Percentiles rank a stretch among this genome's conserved stretches.
Evolutionary conservation across 1,140 invertebrate species (phyloP).

Genomic region (Dendrolimus punctatus): DNA sequence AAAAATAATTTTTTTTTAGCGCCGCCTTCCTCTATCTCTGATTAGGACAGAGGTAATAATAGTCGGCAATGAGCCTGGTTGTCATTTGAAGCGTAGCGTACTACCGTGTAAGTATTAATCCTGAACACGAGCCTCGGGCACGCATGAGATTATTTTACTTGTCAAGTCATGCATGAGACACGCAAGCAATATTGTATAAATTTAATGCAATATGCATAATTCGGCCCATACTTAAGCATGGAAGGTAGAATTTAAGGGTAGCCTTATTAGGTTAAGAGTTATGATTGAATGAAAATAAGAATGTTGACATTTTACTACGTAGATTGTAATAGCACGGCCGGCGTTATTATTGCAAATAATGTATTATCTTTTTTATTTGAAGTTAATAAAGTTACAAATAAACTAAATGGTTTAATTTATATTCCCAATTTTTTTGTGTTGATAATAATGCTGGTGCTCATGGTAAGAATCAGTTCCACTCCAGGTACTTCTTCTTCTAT

Average conservation of each 20-base stretch:
- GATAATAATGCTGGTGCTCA: neutral
- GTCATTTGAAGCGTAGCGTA: too few species aligned
- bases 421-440: slow-evolving; percentile 7
- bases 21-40: too few species aligned
- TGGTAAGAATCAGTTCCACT: neutral
- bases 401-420: slow-evolving; percentile 22
- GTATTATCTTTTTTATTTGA: slow-evolving; percentile 52
- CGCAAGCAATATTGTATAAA: slow-evolving; percentile 31
- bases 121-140: too few species aligned
- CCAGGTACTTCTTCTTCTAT: too few species aligned
- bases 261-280: slow-evolving; percentile 66
- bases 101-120: too few species aligned
- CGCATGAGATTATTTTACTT: neutral
- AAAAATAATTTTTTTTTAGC: too few species aligned
- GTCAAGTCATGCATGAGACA: slow-evolving; percentile 12
- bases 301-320: slow-evolving; percentile 54
- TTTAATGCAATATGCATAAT: slow-evolving; percentile 22
- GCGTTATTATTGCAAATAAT: slow-evolving; percentile 58
- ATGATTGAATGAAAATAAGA: slow-evolving; percentile 35
- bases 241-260: slow-evolving; percentile 60
- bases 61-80: too few species aligned
- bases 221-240: slow-evolving; percentile 36
- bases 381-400: slow-evolving; percentile 55
- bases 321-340: slow-evolving; percentile 54
- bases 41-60: too few species aligned